Base-by-base conservation (phyloP, 2,113 vertebrate genomes). In the Ceyx melanurus region DNA sequence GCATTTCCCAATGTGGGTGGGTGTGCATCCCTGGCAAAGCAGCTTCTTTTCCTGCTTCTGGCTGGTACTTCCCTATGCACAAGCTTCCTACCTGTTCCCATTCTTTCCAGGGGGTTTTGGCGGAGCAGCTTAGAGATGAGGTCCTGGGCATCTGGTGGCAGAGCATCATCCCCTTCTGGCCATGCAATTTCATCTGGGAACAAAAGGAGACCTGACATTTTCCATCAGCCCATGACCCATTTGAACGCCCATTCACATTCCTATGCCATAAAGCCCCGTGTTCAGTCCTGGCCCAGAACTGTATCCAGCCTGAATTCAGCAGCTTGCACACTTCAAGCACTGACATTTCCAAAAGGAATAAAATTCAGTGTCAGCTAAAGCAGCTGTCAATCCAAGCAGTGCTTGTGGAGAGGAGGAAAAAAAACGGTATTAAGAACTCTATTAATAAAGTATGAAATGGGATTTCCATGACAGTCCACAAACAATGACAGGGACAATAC, bases 81-180 rank as follows among this genome's bases (percentile, higher is more conserved):
- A 26, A 25, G 22, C 33, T 20, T 68, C 82, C 22, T 96, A 99
- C 99, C 99, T 98, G 99, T 99, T 73, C 99, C 99, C 82, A 99
- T 97, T 76, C 99, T 98, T 87, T 99, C 99, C 97, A 99, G 94
- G 58, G 99, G 99, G 87, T 99, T 99, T 93, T 99, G 99, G 61
- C 98, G 96, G 35, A 99, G 98, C 40, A 99, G 98, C 95, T 98
- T 98, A 64, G 97, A 98, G 96, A 99, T 99, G 74, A 99, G 98
- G 93, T 99, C 99, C 95, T 99, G 98, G 74, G 99, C 98, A 51
- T 99, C 99, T 10, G 95, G 97, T 15, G 99, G 99, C 23, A 99
- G 96, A 46, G 99, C 99, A 61, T 99, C 99, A 5, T 99, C 99
- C 85, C 98, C 99, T 92, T 99, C 99, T 28, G 99, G 99, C 99